These are phyloP conservation scores for Hiodon alosoides DNA, from an alignment of 2,113 vertebrate genomes.

Conservation along the genomic window DNA sequence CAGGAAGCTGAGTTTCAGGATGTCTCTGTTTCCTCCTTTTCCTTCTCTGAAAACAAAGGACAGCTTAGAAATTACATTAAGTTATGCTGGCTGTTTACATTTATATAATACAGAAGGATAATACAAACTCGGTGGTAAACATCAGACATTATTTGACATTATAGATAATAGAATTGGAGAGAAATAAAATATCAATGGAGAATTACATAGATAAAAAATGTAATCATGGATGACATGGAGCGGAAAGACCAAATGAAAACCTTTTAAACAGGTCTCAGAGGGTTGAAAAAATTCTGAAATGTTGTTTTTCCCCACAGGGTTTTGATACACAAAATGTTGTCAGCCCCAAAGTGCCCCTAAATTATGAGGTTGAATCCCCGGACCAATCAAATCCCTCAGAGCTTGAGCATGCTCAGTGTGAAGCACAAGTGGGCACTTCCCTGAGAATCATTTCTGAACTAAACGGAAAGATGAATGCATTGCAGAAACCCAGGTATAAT, in stretches of 20 bases:
- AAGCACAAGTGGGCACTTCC: conserved; percentile 51
- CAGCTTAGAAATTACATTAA: conserved; percentile 37
- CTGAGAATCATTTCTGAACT: conserved; percentile 52
- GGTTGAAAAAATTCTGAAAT: not conserved
- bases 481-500: conserved; percentile 58
- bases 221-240: not conserved
- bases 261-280: not conserved
- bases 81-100: not conserved
- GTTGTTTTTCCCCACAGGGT: not conserved
- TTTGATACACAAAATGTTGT: not conserved
- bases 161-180: not conserved
- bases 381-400: conserved; percentile 44
- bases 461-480: conserved; percentile 55
- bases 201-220: not conserved
- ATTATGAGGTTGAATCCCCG: not conserved
- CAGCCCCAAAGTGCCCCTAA: not conserved
- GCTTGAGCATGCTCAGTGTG: conserved; percentile 54
- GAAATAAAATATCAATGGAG: not conserved
- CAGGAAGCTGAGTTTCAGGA: conserved; percentile 68
- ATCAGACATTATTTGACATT: not conserved
- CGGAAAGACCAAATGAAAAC: not conserved
- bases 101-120: not conserved
- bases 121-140: not conserved
- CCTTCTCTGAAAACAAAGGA: conserved; percentile 62
- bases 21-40: conserved; percentile 65